Conservation (phyloP, 2,888 invertebrate genomes). For the Busseola fusca region DNA sequence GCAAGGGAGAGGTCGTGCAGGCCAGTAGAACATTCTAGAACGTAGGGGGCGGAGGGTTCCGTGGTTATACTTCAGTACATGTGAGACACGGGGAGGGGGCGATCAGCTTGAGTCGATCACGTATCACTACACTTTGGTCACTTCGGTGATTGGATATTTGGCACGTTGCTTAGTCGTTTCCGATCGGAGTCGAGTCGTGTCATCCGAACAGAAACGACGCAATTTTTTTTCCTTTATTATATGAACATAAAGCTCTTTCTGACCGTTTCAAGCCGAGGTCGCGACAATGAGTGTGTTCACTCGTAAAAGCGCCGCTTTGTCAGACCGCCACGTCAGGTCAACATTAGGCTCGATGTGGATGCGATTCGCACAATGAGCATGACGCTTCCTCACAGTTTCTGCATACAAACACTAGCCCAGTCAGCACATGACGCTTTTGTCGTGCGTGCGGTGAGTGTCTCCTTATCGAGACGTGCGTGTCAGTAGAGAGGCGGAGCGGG, state of each 20-base stretch:
- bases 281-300: not conserved
- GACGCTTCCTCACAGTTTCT: not conserved
- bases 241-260: not conserved
- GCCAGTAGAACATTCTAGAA: not conserved
- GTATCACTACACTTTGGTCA: not conserved
- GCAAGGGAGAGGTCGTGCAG: not conserved
- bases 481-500: conserved; percentile 20
- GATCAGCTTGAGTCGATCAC: not conserved
- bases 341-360: not conserved
- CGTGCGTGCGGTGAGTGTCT: too few species aligned
- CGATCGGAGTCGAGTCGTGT: not conserved
- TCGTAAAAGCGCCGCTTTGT: not conserved
- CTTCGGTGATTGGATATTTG: not conserved
- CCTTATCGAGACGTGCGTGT: too few species aligned
- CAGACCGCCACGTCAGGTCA: not conserved
- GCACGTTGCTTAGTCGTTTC: not conserved
- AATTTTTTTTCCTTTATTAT: not conserved
- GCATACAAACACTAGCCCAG: too few species aligned
- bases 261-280: not conserved
- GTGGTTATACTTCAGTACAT: not conserved
- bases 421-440: too few species aligned
- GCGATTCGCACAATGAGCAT: not conserved
- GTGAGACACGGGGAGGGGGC: not conserved
- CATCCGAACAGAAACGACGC: not conserved
- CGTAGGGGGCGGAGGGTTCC: not conserved